Conservation (phyloP, 2,888 invertebrate genomes). For the Drosophila niveifrons region DNA sequence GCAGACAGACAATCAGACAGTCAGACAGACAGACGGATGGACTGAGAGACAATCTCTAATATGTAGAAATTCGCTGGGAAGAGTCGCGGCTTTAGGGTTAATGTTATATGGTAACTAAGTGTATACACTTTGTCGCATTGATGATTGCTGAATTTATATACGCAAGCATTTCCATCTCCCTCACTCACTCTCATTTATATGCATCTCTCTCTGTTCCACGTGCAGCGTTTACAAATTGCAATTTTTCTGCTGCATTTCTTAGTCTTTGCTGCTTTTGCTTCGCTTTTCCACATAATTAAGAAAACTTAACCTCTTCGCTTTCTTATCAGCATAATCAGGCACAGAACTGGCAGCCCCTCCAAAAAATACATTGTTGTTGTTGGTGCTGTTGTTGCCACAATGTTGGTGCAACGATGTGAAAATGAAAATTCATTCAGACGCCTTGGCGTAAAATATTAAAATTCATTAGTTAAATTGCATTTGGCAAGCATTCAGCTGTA, state of each 20-base stretch:
- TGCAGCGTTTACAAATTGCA: slow-evolving; percentile 52
- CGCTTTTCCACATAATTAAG: slow-evolving; percentile 75
- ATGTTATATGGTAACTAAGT: not conserved
- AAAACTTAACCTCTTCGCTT: slow-evolving; percentile 73
- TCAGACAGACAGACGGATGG: slow-evolving; percentile 7
- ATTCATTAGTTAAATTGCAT: slow-evolving; percentile 83
- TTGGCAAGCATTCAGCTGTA: slow-evolving; percentile 79
- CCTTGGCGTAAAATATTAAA: slow-evolving; percentile 80
- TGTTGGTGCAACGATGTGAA: slow-evolving; percentile 78
- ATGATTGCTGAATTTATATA: slow-evolving; percentile 55
- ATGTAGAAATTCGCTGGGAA: slow-evolving; percentile 31
- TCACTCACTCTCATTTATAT: not conserved
- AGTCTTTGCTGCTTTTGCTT: slow-evolving; percentile 24
- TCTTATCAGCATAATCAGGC: slow-evolving; percentile 77
- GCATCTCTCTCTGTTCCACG: slow-evolving; percentile 20
- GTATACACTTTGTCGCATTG: slow-evolving; percentile 47
- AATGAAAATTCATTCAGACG: slow-evolving; percentile 81
- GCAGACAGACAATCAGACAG: not conserved
- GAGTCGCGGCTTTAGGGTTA: slow-evolving; percentile 1
- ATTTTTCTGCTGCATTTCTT: slow-evolving; percentile 28
- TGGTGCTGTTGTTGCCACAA: slow-evolving; percentile 28
- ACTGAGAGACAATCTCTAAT: slow-evolving; percentile 35
- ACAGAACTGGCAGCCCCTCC: slow-evolving; percentile 32
- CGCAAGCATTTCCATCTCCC: slow-evolving; percentile 1
- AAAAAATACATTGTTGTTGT: slow-evolving; percentile 13